phyloP scores from a whole-genome alignment of 2,888 invertebrate genomes.

The Diarsia brunnea region DNA sequence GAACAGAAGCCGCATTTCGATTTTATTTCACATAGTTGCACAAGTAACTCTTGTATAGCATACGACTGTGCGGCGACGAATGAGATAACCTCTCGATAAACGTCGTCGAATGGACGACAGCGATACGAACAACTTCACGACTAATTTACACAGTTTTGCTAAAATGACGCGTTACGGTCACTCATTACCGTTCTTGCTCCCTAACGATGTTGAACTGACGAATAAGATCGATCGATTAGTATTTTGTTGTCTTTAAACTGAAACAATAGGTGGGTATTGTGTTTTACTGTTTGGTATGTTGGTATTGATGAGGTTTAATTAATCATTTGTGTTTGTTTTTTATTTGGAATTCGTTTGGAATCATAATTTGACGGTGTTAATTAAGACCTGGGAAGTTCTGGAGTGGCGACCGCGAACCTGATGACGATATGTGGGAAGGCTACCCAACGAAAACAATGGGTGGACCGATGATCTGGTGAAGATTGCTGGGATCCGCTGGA shows the following conservation, averaged over 20 bases:
- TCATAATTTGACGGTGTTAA: background rate
- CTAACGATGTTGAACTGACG: constrained; percentile 55
- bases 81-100: constrained; percentile 80
- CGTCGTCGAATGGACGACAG: constrained; percentile 45
- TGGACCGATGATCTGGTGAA: too few species aligned
- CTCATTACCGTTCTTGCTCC: constrained; percentile 32
- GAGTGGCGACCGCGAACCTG: too few species aligned
- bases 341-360: constrained; percentile 20
- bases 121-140: constrained; percentile 71
- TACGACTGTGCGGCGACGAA: constrained; percentile 58
- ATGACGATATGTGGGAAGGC: too few species aligned
- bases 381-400: background rate
- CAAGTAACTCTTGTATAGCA: constrained; percentile 55
- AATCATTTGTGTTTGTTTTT: constrained; percentile 10
- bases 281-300: constrained; percentile 47
- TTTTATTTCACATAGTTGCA: constrained; percentile 75
- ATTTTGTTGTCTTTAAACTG: constrained; percentile 51
- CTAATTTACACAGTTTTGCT: constrained; percentile 54
- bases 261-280: constrained; percentile 62
- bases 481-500: too few species aligned
- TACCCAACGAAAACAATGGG: too few species aligned
- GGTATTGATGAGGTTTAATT: constrained; percentile 28
- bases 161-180: constrained; percentile 60
- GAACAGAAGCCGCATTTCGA: constrained; percentile 81
- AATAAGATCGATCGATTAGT: constrained; percentile 41